A percentile compares a stretch with the other conserved stretches of the same genome.
Conservation (phyloP, 1,140 invertebrate species). For the Lordiphosa mommai region DNA sequence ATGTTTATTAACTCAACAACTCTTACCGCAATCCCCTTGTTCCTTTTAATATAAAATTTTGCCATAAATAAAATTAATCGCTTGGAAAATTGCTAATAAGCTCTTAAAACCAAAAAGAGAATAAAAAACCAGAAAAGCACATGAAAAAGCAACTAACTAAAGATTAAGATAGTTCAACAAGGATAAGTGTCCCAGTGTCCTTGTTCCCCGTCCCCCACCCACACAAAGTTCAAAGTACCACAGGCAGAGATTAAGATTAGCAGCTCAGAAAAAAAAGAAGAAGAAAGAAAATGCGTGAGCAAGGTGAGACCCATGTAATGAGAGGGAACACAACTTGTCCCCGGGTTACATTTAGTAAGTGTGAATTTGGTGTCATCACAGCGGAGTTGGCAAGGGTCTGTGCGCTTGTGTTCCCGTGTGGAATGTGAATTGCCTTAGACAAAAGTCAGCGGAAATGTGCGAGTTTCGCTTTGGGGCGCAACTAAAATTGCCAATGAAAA, state of each 20-base stretch:
- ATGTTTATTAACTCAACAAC: background rate
- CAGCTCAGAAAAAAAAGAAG: background rate
- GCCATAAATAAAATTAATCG: conserved; percentile 53
- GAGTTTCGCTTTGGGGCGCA: conserved; percentile 41
- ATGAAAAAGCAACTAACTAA: conserved; percentile 37
- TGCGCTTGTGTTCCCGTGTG: too few species aligned
- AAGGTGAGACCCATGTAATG: conserved; percentile 33
- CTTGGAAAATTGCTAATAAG: conserved; percentile 65
- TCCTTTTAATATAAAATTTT: conserved; percentile 11
- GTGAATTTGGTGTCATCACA: conserved; percentile 54
- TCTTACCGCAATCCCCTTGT: background rate
- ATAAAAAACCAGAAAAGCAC: conserved; percentile 14
- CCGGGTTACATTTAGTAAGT: conserved; percentile 48
- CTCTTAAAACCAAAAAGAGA: background rate
- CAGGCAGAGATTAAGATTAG: conserved; percentile 39
- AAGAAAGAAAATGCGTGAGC: conserved; percentile 8
- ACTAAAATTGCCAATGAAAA: conserved; percentile 60
- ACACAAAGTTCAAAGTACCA: conserved; percentile 19
- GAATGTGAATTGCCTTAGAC: conserved; percentile 10
- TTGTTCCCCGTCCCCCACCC: background rate
- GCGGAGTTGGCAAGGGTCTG: too few species aligned
- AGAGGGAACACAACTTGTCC: conserved; percentile 14
- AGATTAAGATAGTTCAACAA: conserved; percentile 46
- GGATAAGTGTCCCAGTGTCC: conserved; percentile 20
- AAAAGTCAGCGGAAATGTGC: conserved; percentile 64